Evolutionary conservation across 1,140 invertebrate species (phyloP).

Genomic region (Dreissena polymorpha): DNA sequence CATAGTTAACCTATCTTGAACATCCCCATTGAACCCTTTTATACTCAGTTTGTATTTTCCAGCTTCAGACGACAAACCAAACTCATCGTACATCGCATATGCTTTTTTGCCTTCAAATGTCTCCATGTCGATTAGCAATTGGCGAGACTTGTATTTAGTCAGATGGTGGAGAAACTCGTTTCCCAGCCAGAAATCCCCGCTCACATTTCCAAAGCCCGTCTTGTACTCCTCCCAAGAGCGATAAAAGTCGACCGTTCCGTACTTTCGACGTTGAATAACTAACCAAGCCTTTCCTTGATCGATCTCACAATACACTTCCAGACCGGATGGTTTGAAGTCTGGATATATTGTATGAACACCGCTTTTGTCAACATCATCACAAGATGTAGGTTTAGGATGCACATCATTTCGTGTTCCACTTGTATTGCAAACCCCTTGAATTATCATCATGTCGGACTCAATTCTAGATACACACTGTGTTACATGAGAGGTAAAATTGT

Average conservation of each 20-base stretch:
- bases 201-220: slow-evolving; percentile 55
- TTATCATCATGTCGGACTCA: no score
- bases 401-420: no score
- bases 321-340: no score
- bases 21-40: slow-evolving; percentile 2
- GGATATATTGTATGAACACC: no score
- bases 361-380: no score
- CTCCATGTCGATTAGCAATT: slow-evolving; percentile 30
- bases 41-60: slow-evolving; percentile 11
- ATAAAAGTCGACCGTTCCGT: slow-evolving; percentile 81
- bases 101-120: background rate
- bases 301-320: no score
- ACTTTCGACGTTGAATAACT: slow-evolving; percentile 84
- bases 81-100: slow-evolving; percentile 26
- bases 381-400: no score
- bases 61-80: background rate
- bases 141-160: slow-evolving; percentile 29
- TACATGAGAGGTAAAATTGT: no score
- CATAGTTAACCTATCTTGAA: slow-evolving; percentile 3
- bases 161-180: slow-evolving; percentile 50
- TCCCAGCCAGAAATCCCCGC: slow-evolving; percentile 56
- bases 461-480: no score
- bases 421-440: no score
- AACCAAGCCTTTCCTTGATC: slow-evolving; percentile 82
- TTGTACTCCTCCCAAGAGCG: slow-evolving; percentile 55